A percentile compares a stretch with the other conserved stretches of the same genome.
phyloP scores from a whole-genome alignment of 1,140 invertebrate species.

The Drosophila tsacasi region DNA sequence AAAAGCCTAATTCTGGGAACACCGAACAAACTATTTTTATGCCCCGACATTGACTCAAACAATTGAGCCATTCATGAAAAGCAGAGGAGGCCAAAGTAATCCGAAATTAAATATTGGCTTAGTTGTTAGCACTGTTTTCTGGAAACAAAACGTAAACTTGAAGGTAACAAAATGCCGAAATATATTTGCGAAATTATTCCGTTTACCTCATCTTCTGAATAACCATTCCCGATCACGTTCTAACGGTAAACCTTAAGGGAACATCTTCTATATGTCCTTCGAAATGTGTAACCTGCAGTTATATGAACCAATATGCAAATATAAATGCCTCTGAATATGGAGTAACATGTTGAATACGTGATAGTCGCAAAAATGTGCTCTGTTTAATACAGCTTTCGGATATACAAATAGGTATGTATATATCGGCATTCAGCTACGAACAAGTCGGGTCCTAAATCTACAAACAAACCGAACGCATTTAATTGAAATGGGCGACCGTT shows the following conservation, averaged over 20 bases:
- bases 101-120: conserved; percentile 6
- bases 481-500: conserved; percentile 41
- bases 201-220: neutral
- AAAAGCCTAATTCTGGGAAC: conserved; percentile 3
- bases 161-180: neutral
- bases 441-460: conserved; percentile 1
- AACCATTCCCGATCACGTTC: neutral
- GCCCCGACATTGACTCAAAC: conserved; percentile 21
- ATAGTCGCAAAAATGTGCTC: neutral
- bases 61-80: conserved; percentile 44
- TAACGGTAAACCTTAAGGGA: too few species aligned
- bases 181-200: neutral
- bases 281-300: neutral
- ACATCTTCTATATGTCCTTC: too few species aligned
- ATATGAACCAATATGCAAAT: conserved; percentile 10
- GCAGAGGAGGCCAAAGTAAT: conserved; percentile 2
- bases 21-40: conserved; percentile 11
- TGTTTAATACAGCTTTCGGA: conserved; percentile 18
- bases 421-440: neutral
- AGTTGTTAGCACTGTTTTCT: conserved; percentile 7
- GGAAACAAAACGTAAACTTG: neutral
- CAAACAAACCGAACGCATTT: conserved; percentile 33
- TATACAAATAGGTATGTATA: neutral
- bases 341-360: conserved; percentile 35
- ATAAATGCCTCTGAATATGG: conserved; percentile 13